Percentiles rank a stretch among this genome's conserved stretches.
Conservation (phyloP, 2,888 invertebrate genomes). For the Parnassius mnemosyne region DNA sequence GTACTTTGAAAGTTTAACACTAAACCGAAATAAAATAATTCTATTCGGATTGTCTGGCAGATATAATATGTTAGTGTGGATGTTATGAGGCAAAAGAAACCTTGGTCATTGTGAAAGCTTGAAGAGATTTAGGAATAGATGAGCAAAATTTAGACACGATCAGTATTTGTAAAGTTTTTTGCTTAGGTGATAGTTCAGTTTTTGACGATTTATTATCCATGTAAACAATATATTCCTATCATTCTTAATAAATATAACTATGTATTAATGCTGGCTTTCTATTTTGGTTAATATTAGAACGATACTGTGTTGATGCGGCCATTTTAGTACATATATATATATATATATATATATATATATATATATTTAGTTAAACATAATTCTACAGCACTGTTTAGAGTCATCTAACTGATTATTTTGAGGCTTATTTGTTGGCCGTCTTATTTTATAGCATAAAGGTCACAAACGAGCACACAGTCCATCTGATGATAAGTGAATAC, state of each 20-base stretch:
- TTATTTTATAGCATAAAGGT: too few relatives aligned
- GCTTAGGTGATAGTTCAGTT: slow-evolving; percentile 8
- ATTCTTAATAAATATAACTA: neutral
- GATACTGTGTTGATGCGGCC: neutral
- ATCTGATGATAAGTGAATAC: too few relatives aligned
- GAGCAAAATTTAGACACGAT: slow-evolving; percentile 9
- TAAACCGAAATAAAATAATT: too few relatives aligned
- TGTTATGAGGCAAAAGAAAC: neutral
- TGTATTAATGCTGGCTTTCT: neutral
- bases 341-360: too few relatives aligned
- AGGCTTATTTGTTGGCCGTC: too few relatives aligned
- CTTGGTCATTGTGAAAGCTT: slow-evolving; percentile 4
- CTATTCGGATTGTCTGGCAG: neutral
- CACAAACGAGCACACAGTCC: too few relatives aligned
- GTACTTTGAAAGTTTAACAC: too few relatives aligned
- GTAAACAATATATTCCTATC: slow-evolving; percentile 3
- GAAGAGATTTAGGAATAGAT: slow-evolving; percentile 6
- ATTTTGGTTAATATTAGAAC: neutral
- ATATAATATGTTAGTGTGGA: neutral
- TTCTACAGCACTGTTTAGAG: too few relatives aligned
- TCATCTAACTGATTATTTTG: too few relatives aligned
- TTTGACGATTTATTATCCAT: slow-evolving; percentile 3
- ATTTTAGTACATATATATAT: neutral
- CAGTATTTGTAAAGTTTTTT: slow-evolving; percentile 2
- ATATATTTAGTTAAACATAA: too few relatives aligned